Evolutionary conservation across 2,113 vertebrate genomes (phyloP), one percentile per base, ranked within the genome.

Genomic region (Calyptommatus sinebrachiatus): DNA sequence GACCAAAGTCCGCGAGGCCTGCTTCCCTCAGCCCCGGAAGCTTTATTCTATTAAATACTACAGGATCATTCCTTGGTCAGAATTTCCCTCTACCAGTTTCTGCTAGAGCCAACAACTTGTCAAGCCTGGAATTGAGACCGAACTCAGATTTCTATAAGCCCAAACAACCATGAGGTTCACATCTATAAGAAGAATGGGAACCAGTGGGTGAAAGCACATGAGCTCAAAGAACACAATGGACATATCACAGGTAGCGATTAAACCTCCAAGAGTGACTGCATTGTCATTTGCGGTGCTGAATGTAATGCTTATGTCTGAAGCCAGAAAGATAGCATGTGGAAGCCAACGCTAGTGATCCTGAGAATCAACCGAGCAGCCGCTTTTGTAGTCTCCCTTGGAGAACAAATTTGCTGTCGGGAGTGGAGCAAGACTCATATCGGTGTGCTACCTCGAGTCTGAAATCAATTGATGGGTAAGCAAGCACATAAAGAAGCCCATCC

Each of bases 381-480:
- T 73, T 99, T 99, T 28, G 98, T 99, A 98, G 98, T 99, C 98
- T 60, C 98, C 98, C 1, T 73, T 98, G 89, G 98, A 99, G 95
- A 99, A 99, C 91, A 99, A 99, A 92, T 99, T 99, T 89, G 98
- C 98, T 1, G 98, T 99, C 70, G 98, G 98, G 75, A 99, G 98
- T 2, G 98, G 98, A 45, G 98, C 98, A n/a, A 95, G 98, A 10
- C 97, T 99, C 89, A 99, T 99, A 92, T 99, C 98, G 0, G 98
- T 99, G 82, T 99, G 98, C 94, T 99, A 99, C 93, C 99, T 99
- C 69, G 98, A 99, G 88, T 99, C 98, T 82, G 98, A 99, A 93
- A 99, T 99, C 53, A 98, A 99, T 92, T 99, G 98, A 98, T 99
- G 98, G 98, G 98, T 99, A 78, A 99, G 98, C 94, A 99, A 99